Evolutionary conservation across 2,888 invertebrate species (phyloP), one percentile per base, ranked within the genome.

Genomic region (Agrotis ipsilon): DNA sequence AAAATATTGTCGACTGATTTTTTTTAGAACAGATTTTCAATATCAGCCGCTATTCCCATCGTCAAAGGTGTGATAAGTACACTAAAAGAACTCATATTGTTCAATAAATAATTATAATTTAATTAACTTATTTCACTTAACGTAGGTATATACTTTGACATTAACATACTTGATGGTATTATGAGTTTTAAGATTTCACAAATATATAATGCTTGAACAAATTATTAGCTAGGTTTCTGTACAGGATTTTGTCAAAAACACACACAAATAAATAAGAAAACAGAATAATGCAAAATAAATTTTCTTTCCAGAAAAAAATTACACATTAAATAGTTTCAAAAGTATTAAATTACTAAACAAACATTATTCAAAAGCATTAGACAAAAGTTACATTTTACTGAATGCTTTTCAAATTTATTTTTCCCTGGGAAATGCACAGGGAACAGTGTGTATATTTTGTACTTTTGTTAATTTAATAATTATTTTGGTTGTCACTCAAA

Each of bases 81-180:
- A 39, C 39, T 39, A 39, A 39, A 32, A 39, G 39, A 39, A 39
- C 11, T 11, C n/a, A 13, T 14, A 6, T 9, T 61, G 14, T 11
- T 59, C 48, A 79, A 81, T 83, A 80, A 80, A 80, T 82, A 66
- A 83, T 18, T 80, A 68, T 72, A 58, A 75, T 81, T 74, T 72
- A 73, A 79, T 60, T 75, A 67, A 48, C 24, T 59, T 74, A 58
- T 32, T 27, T 19, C 2, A n/a, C 16, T 19, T 51, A 51, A n/a
- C 46, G 0, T 64, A 27, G 27, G 1, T 27, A 27, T 0, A 21
- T 49, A 57, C n/a, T 13, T 49, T 3, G 1, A 75, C 59, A 58
- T 43, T 21, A 58, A 27, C 60, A 54, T 49, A 14, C 21, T 9
- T 24, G 6, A 11, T 16, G 18, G 39, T 51, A 49, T 19, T 19